These are phyloP conservation scores for Malurus elegans DNA, from an alignment of 2,113 vertebrate genomes.

Conservation along the genomic window DNA sequence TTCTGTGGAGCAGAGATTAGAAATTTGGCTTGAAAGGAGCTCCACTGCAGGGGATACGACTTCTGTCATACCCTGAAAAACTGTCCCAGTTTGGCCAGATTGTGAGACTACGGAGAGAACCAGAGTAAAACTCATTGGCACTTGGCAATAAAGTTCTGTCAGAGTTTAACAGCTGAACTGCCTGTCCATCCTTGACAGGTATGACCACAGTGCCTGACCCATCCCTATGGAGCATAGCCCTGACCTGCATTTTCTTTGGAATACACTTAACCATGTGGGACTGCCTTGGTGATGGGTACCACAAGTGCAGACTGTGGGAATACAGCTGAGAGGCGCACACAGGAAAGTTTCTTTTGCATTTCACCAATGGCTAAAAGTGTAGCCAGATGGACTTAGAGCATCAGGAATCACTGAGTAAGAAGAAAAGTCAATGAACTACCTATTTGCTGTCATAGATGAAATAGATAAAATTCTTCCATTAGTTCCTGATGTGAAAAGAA, in stretches of 20 bases:
- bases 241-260: neutral
- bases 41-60: neutral
- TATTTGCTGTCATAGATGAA: neutral
- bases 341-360: neutral
- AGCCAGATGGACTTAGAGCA: neutral
- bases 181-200: neutral
- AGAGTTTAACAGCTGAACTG: neutral
- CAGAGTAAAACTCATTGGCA: neutral
- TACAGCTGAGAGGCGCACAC: neutral
- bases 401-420: neutral
- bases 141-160: neutral
- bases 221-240: neutral
- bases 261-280: fast-evolving
- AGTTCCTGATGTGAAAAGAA: neutral
- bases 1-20: neutral
- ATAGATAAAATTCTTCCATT: neutral
- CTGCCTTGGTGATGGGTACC: neutral
- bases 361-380: neutral
- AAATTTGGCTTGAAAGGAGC: constrained; percentile 36
- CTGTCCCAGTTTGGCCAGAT: neutral
- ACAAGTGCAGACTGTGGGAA: neutral
- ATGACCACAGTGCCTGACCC: neutral
- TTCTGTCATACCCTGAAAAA: constrained; percentile 16
- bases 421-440: neutral
- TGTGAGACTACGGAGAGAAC: neutral